Evolutionary conservation across 2,113 vertebrate species (phyloP), one percentile per base, ranked within the genome.

Genomic region (Ceyx margarethae): DNA sequence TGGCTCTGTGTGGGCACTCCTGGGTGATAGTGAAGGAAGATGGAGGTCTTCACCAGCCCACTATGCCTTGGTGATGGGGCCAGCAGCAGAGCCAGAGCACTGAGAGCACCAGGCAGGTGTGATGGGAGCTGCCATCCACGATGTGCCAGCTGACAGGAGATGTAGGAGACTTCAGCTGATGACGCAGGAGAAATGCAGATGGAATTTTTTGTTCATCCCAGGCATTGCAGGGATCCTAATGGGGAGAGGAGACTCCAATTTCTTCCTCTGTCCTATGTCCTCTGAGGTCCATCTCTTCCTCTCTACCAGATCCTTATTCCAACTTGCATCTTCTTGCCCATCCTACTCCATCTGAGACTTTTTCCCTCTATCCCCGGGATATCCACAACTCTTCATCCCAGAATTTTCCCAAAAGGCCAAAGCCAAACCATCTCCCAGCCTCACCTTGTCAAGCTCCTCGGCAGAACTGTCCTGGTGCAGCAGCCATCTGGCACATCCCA

Each of bases 141-240:
- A 10, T 9, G 25, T 2, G 0, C 69, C 48, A 58, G 1, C 25
- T 0, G 0, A 5, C 1, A 3, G 25, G 28, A 77, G 60, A 54
- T 0, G 0, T 11, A 53, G 50, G 16, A 50, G 43, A 18, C 56
- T 87, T 85, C 65, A 77, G 51, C 21, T 77, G 75, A 48, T 35
- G 15, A 9, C 0, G 1, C 60, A 69, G 26, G 29, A 89, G 60
- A 85, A 67, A 61, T 20, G 37, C 29, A 69, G 33, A 23, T 79
- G 19, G 40, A 82, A 13, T 21, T 31, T 64, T 35, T 46, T 43
- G 19, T 71, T 94, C 64, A 54, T 58, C 28, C 31, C 31, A 87
- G 45, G 33, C 19, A 33, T 28, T 54, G 21, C 17, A 57, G 37
- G 31, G 13, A 2, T 91, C 31, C 28, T 80, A 66, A 45, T 9